These are phyloP conservation scores for Tangara arthus DNA, from an alignment of 2,797 vertebrate species.

Conservation along the genomic window DNA sequence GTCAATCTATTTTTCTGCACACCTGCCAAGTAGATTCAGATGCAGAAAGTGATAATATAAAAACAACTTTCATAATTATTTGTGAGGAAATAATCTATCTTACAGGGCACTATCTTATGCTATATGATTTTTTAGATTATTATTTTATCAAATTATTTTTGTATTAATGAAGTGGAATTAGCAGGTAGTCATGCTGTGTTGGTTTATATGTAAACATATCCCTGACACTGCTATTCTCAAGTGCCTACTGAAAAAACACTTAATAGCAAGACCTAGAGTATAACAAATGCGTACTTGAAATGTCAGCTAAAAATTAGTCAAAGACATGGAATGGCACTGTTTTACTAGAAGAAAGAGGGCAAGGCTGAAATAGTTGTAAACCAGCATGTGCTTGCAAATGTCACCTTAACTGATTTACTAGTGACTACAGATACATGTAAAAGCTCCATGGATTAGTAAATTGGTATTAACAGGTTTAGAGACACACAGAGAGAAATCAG, in stretches of 20 bases:
- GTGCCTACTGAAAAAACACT: background rate
- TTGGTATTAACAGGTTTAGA: background rate
- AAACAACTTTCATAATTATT: background rate
- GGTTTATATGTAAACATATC: background rate
- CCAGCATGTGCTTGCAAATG: background rate
- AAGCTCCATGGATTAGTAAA: background rate
- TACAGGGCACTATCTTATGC: background rate
- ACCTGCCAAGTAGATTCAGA: accelerated
- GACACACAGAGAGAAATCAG: background rate
- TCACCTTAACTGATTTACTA: background rate
- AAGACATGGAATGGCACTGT: background rate
- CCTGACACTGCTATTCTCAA: background rate
- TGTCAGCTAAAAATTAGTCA: background rate
- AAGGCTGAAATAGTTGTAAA: background rate
- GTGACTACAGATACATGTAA: background rate
- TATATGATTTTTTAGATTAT: background rate
- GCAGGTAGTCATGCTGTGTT: background rate
- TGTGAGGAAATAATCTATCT: background rate
- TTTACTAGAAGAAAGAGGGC: background rate
- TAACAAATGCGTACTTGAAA: background rate
- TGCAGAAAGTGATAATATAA: accelerated
- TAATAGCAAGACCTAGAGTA: background rate
- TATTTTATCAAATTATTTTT: background rate
- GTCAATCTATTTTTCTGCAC: background rate
- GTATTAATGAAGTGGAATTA: background rate